A percentile compares a stretch with the other conserved stretches of the same genome.
Conservation (phyloP, 2,113 vertebrate species). For the Upupa epops region DNA sequence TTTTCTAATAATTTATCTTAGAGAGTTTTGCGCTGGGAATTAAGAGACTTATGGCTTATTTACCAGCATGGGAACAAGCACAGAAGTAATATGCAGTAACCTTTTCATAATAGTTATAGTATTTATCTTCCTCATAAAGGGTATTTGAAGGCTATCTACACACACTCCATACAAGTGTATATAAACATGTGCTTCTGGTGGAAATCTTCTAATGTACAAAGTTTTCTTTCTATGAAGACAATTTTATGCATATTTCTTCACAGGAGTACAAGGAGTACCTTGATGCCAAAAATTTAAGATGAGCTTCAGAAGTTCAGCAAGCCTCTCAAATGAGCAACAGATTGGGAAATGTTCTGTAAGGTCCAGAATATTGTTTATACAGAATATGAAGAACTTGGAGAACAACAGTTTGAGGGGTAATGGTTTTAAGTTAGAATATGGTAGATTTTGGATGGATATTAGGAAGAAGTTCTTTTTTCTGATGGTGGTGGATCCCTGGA, state of each 20-base stretch:
- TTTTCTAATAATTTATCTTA: neutral
- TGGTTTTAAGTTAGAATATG: too few species aligned
- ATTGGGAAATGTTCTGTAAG: neutral
- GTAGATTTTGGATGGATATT: too few species aligned
- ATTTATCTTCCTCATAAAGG: neutral
- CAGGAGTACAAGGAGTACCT: neutral
- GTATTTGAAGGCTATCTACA: neutral
- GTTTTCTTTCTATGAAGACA: neutral
- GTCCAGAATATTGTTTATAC: neutral
- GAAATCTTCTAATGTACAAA: neutral
- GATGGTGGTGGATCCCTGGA: too few species aligned
- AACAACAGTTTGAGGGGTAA: too few species aligned
- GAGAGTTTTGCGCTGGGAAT: neutral
- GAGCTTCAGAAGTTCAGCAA: neutral
- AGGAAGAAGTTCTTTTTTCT: too few species aligned
- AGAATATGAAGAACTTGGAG: neutral
- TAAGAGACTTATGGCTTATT: neutral
- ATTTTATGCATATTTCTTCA: neutral
- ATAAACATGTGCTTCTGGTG: neutral
- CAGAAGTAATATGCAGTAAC: neutral
- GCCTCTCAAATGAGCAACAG: neutral
- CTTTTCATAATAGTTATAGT: neutral
- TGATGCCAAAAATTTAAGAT: neutral
- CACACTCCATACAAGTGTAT: neutral
- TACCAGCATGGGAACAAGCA: neutral